These are phyloP conservation scores for Caenorhabditis doughertyi DNA, from an alignment of 2,888 invertebrate genomes.

Conservation along the genomic window DNA sequence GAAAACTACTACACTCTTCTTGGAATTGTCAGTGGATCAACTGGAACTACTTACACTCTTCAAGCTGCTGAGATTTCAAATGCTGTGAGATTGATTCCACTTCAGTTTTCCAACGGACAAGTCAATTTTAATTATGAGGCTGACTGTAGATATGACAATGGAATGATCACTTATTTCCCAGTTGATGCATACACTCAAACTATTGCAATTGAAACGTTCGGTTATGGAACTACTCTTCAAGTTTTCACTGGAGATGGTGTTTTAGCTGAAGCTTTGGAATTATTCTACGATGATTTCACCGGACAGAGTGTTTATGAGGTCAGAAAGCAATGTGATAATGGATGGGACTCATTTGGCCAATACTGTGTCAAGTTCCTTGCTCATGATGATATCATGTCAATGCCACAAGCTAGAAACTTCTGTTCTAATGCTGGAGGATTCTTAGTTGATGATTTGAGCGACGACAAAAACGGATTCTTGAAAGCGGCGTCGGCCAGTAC, in stretches of 20 bases:
- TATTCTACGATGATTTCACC: conserved; percentile 63
- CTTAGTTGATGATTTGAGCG: conserved; percentile 71
- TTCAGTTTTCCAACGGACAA: conserved; percentile 66
- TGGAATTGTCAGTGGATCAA: conserved; percentile 64
- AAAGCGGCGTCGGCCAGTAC: conserved; percentile 17
- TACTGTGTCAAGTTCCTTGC: conserved; percentile 66
- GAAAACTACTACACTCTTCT: conserved; percentile 65
- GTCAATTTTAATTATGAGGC: conserved; percentile 53
- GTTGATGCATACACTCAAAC: conserved; percentile 76
- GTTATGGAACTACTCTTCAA: conserved; percentile 55
- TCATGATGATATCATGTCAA: conserved; percentile 43
- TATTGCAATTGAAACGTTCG: conserved; percentile 62
- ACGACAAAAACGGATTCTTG: conserved; percentile 67
- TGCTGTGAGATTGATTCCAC: conserved; percentile 65
- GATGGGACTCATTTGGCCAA: conserved; percentile 70
- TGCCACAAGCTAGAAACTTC: conserved; percentile 67
- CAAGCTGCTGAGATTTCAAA: conserved; percentile 62
- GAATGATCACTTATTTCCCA: conserved; percentile 68
- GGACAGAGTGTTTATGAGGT: conserved; percentile 67
- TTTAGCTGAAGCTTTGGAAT: conserved; percentile 31
- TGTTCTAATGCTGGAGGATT: conserved; percentile 71
- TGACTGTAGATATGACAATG: conserved; percentile 63
- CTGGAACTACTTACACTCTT: conserved; percentile 60
- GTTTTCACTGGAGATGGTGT: conserved; percentile 61
- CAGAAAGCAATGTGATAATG: conserved; percentile 70